Evolutionary conservation across 1,140 invertebrate genomes (phyloP), one percentile per base, ranked within the genome.

Genomic region (Palaemon carinicauda): DNA sequence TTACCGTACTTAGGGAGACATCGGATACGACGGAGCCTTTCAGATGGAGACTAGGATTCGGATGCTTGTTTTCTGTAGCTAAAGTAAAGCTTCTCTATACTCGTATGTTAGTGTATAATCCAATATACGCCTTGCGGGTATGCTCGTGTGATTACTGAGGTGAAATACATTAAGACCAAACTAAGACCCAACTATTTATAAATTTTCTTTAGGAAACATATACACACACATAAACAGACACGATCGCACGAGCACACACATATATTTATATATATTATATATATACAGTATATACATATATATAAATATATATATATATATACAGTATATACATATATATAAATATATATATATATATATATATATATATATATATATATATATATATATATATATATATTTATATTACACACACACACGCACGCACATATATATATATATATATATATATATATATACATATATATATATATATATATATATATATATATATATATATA

Each of bases 371-470:
- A 41, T 41, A 41, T 41, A 9, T 41, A 41, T 65, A n/a, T 65
- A n/a, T 65, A n/a, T 65, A n/a, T 65, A n/a, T 65, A n/a, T 65
- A 27, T 65, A n/a, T 65, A n/a, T 65, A n/a, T n/a, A 65, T n/a
- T n/a, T n/a, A n/a, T n/a, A 69, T n/a, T n/a, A 69, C 21, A 69
- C 21, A 69, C 9, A 69, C 9, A 69, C 60, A 69, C 10, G 24
- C 10, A 27, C 10, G 9, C 10, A 27, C 10, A 27, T 24, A 27
- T 69, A 27, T 69, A 27, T 69, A 27, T 69, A 27, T 69, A n/a
- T 65, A n/a, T 65, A n/a, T 65, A n/a, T 65, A n/a, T 65, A n/a
- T 65, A n/a, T 65, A 27, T 65, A n/a, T 65, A n/a, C n/a, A n/a
- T n/a, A 65, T n/a, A 65, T n/a, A n/a, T n/a, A 69, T n/a, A 69